Percentiles rank a stretch among this genome's conserved stretches.
Evolutionary conservation across 2,113 vertebrate genomes (phyloP).

Genomic region (Protobothrops flavoviridis): DNA sequence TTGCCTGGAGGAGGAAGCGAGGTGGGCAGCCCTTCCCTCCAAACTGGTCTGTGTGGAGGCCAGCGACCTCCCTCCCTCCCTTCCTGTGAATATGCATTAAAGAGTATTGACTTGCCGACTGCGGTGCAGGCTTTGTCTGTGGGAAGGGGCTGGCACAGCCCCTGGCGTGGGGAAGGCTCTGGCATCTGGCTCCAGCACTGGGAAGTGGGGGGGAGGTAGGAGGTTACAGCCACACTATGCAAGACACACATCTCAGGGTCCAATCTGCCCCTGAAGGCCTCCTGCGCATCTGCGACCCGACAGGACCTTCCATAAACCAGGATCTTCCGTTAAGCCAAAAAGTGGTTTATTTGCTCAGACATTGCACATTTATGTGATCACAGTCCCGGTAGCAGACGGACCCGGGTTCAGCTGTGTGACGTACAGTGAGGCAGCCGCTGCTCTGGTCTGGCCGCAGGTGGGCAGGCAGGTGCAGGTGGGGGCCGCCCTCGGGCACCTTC

Average conservation of each 20-base stretch:
- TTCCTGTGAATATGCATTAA: conserved; percentile 39
- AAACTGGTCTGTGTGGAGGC: not conserved
- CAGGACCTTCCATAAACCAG: not conserved
- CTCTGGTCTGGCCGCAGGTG: not conserved
- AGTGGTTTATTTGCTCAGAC: not conserved
- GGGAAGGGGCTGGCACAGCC: not conserved
- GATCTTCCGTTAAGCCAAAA: not conserved
- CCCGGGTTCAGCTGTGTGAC: not conserved
- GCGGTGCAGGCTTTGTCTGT: not conserved
- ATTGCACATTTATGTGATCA: not conserved
- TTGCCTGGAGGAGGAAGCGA: not conserved
- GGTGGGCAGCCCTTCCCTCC: not conserved
- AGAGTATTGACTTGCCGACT: conserved; percentile 32
- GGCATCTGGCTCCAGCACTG: not conserved
- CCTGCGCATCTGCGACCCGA: not conserved
- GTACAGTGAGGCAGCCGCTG: not conserved
- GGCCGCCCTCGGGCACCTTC: not conserved
- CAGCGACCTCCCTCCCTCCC: not conserved
- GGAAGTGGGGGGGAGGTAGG: not conserved
- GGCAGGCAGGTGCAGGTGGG: not conserved
- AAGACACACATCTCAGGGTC: not conserved
- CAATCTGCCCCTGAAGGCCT: not conserved
- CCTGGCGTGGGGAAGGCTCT: not conserved
- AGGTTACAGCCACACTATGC: not conserved
- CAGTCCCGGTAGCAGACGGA: not conserved